Evolutionary conservation across 1,140 invertebrate species (phyloP), one percentile per base, ranked within the genome.

Genomic region (Nomia melanderi): DNA sequence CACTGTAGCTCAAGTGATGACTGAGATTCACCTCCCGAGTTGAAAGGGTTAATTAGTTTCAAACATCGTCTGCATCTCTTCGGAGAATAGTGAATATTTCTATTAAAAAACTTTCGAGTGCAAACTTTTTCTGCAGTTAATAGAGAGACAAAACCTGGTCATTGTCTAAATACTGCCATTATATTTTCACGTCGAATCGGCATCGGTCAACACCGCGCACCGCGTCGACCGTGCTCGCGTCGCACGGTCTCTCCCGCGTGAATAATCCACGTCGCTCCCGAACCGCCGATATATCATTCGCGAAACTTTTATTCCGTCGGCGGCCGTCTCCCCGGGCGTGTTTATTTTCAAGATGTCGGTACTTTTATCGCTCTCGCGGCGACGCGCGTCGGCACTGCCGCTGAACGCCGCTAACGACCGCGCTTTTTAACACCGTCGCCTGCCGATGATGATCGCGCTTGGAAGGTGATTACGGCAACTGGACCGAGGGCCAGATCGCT

Each of bases 91-190:
- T n/a, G n/a, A n/a, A n/a, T n/a, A n/a, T n/a, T n/a, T n/a, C n/a
- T n/a, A n/a, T n/a, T n/a, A n/a, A n/a, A n/a, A n/a, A n/a, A n/a
- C n/a, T n/a, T n/a, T n/a, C n/a, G n/a, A n/a, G n/a, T n/a, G n/a
- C n/a, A n/a, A n/a, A n/a, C n/a, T n/a, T n/a, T n/a, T n/a, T n/a
- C n/a, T n/a, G n/a, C n/a, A n/a, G n/a, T n/a, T 81, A 88, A 89
- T 88, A n/a, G n/a, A 83, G 84, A 86, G 85, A 87, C 78, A 79
- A 81, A 85, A 84, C 76, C 78, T 60, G 78, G 74, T 78, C 70
- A 83, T 79, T 79, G 84, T 78, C 78, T 75, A 41, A 44, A 71
- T 81, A 82, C 88, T 86, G 88, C 89, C 88, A 89, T 90, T 86
- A 87, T 90, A 89, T 89, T 90, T 90, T 88, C 87, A 82, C 76